Evolutionary conservation across 2,113 vertebrate species (phyloP).

Genomic region (Aix galericulata): DNA sequence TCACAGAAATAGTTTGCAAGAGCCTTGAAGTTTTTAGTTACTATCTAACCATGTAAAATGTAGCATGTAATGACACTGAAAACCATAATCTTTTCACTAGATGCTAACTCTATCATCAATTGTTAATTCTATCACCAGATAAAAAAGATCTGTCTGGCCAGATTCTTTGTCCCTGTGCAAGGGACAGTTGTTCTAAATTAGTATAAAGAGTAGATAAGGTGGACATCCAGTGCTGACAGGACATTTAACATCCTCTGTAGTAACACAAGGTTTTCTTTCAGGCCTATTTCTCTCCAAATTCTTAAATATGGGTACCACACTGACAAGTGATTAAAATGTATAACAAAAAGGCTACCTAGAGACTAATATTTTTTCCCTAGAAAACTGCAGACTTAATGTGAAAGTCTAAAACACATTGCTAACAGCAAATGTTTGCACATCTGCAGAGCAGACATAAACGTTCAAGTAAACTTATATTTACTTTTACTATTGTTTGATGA

Average conservation of each 20-base stretch:
- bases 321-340: not conserved
- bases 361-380: not conserved
- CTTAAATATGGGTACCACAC: not conserved
- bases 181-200: not conserved
- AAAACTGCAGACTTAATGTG: not conserved
- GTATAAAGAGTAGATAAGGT: not conserved
- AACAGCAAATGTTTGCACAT: constrained; percentile 40
- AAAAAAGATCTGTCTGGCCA: not conserved
- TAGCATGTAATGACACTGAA: not conserved
- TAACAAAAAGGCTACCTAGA: not conserved
- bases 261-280: not conserved
- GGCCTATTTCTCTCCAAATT: not conserved
- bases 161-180: not conserved
- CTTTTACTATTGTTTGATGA: not conserved
- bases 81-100: not conserved
- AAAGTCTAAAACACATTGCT: not conserved
- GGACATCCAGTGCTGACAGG: not conserved
- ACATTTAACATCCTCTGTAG: not conserved
- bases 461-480: not conserved
- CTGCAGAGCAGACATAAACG: not conserved
- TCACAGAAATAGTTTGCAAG: not conserved
- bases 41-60: not conserved
- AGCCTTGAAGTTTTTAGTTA: not conserved
- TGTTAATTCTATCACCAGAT: not conserved
- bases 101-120: not conserved